Evolutionary conservation across 2,888 invertebrate species (phyloP).

Genomic region (Rhagium mordax): DNA sequence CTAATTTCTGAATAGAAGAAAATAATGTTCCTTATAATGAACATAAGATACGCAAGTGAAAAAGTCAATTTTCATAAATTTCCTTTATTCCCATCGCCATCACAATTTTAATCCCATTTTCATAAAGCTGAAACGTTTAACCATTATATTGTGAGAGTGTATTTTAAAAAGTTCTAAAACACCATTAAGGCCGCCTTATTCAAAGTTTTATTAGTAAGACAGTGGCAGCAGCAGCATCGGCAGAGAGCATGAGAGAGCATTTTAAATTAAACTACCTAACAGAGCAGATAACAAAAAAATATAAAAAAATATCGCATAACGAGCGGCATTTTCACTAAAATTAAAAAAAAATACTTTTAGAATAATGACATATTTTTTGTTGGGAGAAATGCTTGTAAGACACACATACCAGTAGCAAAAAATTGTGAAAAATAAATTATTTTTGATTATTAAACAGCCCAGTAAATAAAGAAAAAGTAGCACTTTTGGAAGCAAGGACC

Average conservation of each 20-base stretch:
- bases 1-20: slow-evolving; percentile 20
- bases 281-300: background rate
- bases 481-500: too few species aligned
- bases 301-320: background rate
- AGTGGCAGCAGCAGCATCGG: slow-evolving; percentile 38
- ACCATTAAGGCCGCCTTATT: slow-evolving; percentile 47
- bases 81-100: slow-evolving; percentile 39
- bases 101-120: slow-evolving; percentile 50
- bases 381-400: too few species aligned
- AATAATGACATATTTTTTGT: too few species aligned
- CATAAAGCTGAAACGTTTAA: slow-evolving; percentile 56
- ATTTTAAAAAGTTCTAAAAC: slow-evolving; percentile 48
- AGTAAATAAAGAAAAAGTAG: too few species aligned
- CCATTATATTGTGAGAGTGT: slow-evolving; percentile 38
- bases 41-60: slow-evolving; percentile 30
- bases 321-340: background rate
- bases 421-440: too few species aligned
- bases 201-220: slow-evolving; percentile 52
- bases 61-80: slow-evolving; percentile 42
- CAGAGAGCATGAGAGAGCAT: slow-evolving; percentile 53
- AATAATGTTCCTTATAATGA: slow-evolving; percentile 12
- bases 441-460: too few species aligned
- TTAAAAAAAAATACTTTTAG: background rate
- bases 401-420: too few species aligned
- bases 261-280: slow-evolving; percentile 43